Evolutionary conservation across 2,113 vertebrate species (phyloP), one percentile per base, ranked within the genome.

Genomic region (Cyanoliseus patagonus): DNA sequence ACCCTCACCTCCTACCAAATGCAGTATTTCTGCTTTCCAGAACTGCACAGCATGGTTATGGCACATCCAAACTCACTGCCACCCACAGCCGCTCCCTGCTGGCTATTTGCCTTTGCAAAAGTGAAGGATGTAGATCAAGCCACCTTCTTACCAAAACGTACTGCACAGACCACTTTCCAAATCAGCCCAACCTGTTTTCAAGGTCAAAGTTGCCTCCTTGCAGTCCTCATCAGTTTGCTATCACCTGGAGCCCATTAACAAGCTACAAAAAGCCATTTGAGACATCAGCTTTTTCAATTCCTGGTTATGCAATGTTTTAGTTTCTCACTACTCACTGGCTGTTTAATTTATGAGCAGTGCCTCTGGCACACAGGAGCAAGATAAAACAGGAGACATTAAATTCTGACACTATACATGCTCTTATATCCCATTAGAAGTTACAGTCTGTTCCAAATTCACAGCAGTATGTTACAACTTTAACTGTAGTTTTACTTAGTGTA

Each of bases 21-120:
- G 9, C 22, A 14, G 2, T 3, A n/a, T 13, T 61, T 47, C 57
- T 62, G 39, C 70, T 28, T 46, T 33, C 22, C 47, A 30, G 18
- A 64, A 8, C 19, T 1, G 11, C 17, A 13, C 2, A 0, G 12
- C n/a, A 10, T 1, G 3, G 9, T 18, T 20, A 20, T 1, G 3
- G 30, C 49, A 31, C 4, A 1, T 17, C 51, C 55, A 17, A 55
- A 9, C 47, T 15, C 41, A 1, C 30, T 5, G 39, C 28, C n/a
- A 3, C n/a, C 23, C 73, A 1, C 31, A 37, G 61, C 2, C 11
- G 6, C 35, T 63, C 37, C 46, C 37, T 30, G 46, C 16, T 11
- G 35, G 15, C 9, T 57, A 2, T 22, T 79, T 51, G 2, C 41
- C 35, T 62, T n/a, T 6, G 20, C 37, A 41, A 22, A 52, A 88